Conservation (phyloP, 2,888 invertebrate genomes). For the Ophonus ardosiacus region DNA sequence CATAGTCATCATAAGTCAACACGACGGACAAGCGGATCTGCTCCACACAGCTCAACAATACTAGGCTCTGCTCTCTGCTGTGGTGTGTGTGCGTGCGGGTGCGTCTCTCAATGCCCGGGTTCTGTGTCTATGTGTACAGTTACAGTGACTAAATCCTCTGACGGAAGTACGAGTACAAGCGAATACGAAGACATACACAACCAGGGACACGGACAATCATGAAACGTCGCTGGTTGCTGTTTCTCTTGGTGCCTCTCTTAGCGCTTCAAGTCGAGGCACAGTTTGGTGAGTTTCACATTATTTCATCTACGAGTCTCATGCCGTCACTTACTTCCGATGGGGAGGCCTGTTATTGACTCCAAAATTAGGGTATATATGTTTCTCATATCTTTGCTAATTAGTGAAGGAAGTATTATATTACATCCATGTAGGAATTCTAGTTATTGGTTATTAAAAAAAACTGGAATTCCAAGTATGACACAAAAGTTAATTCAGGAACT, state of each 20-base stretch:
- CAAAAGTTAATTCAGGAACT: too few relatives aligned
- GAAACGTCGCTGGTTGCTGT: constrained; percentile 51
- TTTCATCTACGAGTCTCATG: too few relatives aligned
- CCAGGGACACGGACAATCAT: constrained; percentile 17
- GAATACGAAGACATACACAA: neutral
- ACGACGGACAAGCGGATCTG: constrained; percentile 34
- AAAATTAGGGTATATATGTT: too few relatives aligned
- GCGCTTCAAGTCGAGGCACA: constrained; percentile 47
- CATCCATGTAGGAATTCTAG: too few relatives aligned
- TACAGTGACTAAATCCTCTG: neutral
- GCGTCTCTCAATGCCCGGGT: neutral
- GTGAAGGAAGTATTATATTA: too few relatives aligned
- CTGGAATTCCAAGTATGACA: too few relatives aligned
- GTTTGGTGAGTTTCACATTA: constrained; percentile 53
- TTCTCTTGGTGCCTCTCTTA: constrained; percentile 45
- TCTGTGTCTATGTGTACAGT: constrained; percentile 5
- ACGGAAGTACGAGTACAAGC: neutral
- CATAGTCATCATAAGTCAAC: constrained; percentile 25
- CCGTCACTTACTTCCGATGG: too few relatives aligned
- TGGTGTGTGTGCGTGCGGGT: neutral
- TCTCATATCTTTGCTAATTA: too few relatives aligned
- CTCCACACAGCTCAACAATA: constrained; percentile 46
- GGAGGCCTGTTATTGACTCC: too few relatives aligned
- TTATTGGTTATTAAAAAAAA: too few relatives aligned
- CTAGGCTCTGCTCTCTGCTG: neutral